Conservation (phyloP, 2,113 vertebrate genomes). For the Callithrix jacchus region DNA sequence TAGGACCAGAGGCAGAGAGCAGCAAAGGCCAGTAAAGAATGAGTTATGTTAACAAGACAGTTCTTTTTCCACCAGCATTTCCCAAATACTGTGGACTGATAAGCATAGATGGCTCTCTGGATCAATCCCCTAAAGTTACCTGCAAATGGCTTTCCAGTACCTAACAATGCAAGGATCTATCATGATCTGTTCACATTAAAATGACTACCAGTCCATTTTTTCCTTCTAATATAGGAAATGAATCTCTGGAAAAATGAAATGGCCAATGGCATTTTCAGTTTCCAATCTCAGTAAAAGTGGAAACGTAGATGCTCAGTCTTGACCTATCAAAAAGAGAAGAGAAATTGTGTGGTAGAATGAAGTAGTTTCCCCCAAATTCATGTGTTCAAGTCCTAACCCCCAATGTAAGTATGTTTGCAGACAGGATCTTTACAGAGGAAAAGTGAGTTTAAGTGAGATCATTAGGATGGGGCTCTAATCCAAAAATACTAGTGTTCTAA, state of each 20-base stretch:
- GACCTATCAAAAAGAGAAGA: neutral
- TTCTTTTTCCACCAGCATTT: neutral
- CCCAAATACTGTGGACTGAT: neutral
- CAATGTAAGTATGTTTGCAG: neutral
- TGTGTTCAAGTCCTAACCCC: neutral
- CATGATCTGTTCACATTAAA: neutral
- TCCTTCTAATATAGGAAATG: neutral
- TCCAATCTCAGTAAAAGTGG: neutral
- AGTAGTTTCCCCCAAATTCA: neutral
- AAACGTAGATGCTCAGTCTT: neutral
- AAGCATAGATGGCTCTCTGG: neutral
- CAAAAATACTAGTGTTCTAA: neutral
- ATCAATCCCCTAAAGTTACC: neutral
- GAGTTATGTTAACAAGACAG: neutral
- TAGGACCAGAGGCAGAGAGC: neutral
- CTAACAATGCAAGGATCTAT: neutral
- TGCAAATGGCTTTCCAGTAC: neutral
- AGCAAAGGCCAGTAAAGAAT: neutral
- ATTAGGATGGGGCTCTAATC: neutral
- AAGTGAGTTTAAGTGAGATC: neutral
- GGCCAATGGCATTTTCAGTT: neutral
- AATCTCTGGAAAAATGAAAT: neutral
- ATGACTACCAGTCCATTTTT: neutral
- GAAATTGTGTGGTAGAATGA: neutral
- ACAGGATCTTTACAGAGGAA: neutral